A percentile compares a stretch with the other conserved stretches of the same genome.
These are phyloP conservation scores for Potamarius usumacintae DNA, from an alignment of 2,113 vertebrate genomes.

Conservation along the genomic window DNA sequence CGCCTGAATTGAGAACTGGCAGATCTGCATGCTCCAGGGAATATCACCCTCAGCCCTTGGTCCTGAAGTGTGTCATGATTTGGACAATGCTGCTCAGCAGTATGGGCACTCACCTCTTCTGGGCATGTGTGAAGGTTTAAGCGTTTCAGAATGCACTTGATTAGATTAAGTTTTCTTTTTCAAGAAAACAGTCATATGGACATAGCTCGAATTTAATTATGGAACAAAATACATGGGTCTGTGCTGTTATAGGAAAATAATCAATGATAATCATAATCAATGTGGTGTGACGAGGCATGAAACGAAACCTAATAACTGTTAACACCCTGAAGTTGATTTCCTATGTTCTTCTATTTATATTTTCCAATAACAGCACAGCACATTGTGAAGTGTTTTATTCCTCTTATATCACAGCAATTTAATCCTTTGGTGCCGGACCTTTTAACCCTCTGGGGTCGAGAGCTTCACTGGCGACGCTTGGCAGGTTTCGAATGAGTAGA, in stretches of 20 bases:
- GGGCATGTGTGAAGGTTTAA: background rate
- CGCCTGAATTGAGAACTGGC: slow-evolving; percentile 58
- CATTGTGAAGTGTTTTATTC: background rate
- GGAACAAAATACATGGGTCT: background rate
- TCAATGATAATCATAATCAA: background rate
- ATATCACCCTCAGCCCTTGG: slow-evolving; percentile 53
- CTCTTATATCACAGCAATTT: no score
- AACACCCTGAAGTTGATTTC: no score
- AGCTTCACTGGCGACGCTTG: no score
- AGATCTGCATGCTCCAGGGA: slow-evolving; percentile 54
- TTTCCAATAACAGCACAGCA: no score
- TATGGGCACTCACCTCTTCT: background rate
- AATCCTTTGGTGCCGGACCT: no score
- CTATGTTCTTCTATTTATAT: no score
- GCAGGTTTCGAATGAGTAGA: no score
- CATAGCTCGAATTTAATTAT: background rate
- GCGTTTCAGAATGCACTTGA: slow-evolving; percentile 3
- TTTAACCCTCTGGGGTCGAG: no score
- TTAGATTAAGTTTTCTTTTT: background rate
- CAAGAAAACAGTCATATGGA: background rate
- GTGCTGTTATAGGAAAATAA: background rate
- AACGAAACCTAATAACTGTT: background rate
- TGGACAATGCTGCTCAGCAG: slow-evolving; percentile 35
- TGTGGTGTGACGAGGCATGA: background rate
- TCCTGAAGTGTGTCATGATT: slow-evolving; percentile 51